These are phyloP conservation scores for Cosmopolites sordidus DNA, from an alignment of 2,888 invertebrate genomes.

Conservation along the genomic window DNA sequence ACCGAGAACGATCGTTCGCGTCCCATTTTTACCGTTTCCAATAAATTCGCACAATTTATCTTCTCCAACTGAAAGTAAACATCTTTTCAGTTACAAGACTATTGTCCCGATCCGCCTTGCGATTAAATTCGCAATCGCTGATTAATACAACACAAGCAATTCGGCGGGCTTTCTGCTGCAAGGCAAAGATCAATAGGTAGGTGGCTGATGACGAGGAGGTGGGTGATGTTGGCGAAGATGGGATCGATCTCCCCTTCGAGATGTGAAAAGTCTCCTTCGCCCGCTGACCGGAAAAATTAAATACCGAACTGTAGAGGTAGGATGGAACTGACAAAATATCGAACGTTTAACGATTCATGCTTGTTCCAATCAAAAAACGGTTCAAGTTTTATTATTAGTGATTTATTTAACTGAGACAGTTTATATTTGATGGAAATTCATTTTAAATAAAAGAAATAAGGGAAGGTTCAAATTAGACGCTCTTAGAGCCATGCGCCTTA, in stretches of 20 bases:
- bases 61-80: constrained; percentile 6
- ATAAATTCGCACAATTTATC: neutral
- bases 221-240: no score
- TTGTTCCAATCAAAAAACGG: no score
- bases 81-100: constrained; percentile 24
- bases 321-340: neutral
- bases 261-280: neutral
- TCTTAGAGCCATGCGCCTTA: no score
- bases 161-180: neutral
- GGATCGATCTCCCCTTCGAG: no score
- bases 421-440: no score
- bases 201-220: neutral
- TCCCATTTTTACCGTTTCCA: neutral
- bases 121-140: constrained; percentile 23
- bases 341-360: neutral
- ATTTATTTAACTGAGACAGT: no score
- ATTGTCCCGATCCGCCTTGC: constrained; percentile 20
- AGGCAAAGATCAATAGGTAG: neutral
- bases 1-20: neutral
- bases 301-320: neutral
- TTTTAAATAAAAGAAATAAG: no score
- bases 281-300: neutral
- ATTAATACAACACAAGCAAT: constrained; percentile 27
- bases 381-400: no score
- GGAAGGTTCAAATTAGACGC: no score